Evolutionary conservation across 2,888 invertebrate species (phyloP), one percentile per base, ranked within the genome.

Genomic region (Flabesymbios commensalis): DNA sequence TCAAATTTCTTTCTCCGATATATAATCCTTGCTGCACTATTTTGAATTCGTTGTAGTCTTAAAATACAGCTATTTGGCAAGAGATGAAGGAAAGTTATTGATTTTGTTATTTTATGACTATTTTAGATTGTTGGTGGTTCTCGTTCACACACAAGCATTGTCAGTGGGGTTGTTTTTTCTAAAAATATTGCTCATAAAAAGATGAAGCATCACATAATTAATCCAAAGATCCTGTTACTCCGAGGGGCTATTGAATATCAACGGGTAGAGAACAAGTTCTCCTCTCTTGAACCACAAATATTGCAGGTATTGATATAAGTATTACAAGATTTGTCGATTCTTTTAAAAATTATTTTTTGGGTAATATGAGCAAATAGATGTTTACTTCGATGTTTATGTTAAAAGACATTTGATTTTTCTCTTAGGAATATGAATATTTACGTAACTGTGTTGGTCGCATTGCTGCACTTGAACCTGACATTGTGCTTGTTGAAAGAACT

Each of bases 211-310:
- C 69, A 71, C 28, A 79, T 95, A 51, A 87, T 88, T 1, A 90
- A 91, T 75, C 95, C 97, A 0, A 89, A 89, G 68, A 90, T 97
- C 65, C 84, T 98, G 10, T 84, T 97, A 7, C 85, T 97, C 22
- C 89, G 91, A 71, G 93, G 94, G 63, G 90, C 95, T 2, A 90
- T 99, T 56, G 94, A 94, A 64, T 99, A 97, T 82, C 96, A 98
- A 81, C 61, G 81, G 59, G 91, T 93, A 1, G 94, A 96, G 79
- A 94, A 94, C 17, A 92, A 94, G 78, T 87, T 97, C 65, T 90
- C 95, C 53, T 94, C 95, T 1, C 85, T 99, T 57, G 97, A 98
- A 76, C 96, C 97, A 0, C 90, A 98, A 28, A 86, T 97, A 73
- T 86, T 95, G 84, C 74, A 82, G 80, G 83, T 91, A 62, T 10